phyloP scores from a whole-genome alignment of 64 coral and sea anemone genomes.

The Stichodactyla helianthus region DNA sequence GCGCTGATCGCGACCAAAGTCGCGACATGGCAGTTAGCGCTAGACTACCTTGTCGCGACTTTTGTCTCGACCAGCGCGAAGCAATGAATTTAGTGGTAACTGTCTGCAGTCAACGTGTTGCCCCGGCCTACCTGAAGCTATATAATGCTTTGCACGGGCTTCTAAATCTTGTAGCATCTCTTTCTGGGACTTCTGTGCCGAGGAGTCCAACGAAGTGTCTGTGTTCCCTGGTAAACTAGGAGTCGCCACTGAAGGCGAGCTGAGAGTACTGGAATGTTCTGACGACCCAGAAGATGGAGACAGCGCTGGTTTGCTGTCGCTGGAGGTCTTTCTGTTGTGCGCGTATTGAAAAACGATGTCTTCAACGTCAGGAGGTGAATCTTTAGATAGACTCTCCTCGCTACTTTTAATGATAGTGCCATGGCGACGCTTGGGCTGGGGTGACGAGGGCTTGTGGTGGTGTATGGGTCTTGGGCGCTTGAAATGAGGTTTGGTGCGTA shows the following conservation, averaged over 20 bases:
- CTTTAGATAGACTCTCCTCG: constrained; percentile 4
- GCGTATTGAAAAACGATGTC: constrained; percentile 94
- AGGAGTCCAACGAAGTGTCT: background rate
- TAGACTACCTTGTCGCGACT: no score
- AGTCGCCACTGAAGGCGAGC: constrained; percentile 47
- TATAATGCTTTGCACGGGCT: constrained; percentile 63
- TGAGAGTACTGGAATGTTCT: constrained; percentile 1
- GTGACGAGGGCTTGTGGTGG: constrained; percentile 42
- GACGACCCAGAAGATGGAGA: constrained; percentile 42
- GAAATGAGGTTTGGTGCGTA: constrained; percentile 59
- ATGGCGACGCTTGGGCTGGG: constrained; percentile 43
- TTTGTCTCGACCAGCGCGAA: no score
- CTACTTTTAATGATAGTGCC: constrained; percentile 47
- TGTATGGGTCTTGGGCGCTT: constrained; percentile 75
- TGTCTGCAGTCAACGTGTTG: no score
- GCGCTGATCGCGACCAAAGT: no score
- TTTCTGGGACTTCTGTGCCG: constrained; percentile 33
- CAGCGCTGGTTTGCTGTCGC: constrained; percentile 13
- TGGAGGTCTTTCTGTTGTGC: constrained; percentile 44
- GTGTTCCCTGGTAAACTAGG: constrained; percentile 19
- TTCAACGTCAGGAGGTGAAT: constrained; percentile 94
- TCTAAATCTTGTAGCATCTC: constrained; percentile 55
- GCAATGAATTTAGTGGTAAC: no score
- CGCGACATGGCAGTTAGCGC: no score
- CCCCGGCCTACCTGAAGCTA: constrained; percentile 18